Percentiles rank a stretch among this genome's conserved stretches.
Evolutionary conservation across 2,888 invertebrate genomes (phyloP).

Genomic region (Nephrocerus scutellatus): DNA sequence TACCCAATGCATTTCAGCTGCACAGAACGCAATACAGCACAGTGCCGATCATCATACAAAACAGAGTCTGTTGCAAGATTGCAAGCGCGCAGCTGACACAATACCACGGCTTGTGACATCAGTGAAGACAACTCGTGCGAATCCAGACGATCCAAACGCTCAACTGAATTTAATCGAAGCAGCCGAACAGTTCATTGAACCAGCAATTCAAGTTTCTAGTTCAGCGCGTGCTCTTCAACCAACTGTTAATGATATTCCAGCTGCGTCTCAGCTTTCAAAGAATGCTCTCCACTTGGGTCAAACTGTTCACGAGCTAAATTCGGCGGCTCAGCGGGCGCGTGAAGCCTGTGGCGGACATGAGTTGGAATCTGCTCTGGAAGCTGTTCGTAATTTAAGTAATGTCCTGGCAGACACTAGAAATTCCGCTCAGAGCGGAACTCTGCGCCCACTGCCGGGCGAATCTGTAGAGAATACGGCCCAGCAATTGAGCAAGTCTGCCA

Average conservation of each 20-base stretch:
- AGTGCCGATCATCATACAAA: slow-evolving; percentile 53
- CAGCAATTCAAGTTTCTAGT: slow-evolving; percentile 63
- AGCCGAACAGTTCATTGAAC: slow-evolving; percentile 75
- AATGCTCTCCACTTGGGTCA: slow-evolving; percentile 45
- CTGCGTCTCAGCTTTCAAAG: slow-evolving; percentile 61
- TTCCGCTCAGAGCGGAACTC: slow-evolving; percentile 62
- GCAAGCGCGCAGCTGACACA: slow-evolving; percentile 65
- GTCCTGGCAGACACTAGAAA: slow-evolving; percentile 76
- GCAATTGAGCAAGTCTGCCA: slow-evolving; percentile 51
- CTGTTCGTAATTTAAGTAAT: slow-evolving; percentile 69
- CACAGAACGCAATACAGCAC: slow-evolving; percentile 71
- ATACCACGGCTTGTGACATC: slow-evolving; percentile 77
- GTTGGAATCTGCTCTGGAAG: slow-evolving; percentile 77
- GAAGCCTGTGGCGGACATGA: slow-evolving; percentile 78
- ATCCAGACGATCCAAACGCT: slow-evolving; percentile 66
- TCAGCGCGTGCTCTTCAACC: slow-evolving; percentile 77
- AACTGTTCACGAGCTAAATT: slow-evolving; percentile 49
- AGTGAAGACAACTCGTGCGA: slow-evolving; percentile 60
- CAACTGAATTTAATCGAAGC: slow-evolving; percentile 77
- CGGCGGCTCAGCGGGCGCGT: slow-evolving; percentile 60
- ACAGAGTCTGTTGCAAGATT: slow-evolving; percentile 68
- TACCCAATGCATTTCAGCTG: slow-evolving; percentile 84
- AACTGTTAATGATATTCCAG: slow-evolving; percentile 69
- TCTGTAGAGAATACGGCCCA: slow-evolving; percentile 55
- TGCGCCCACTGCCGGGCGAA: slow-evolving; percentile 81